These are phyloP conservation scores for Antheraea mylitta DNA, from an alignment of 1,140 invertebrate species.

Conservation along the genomic window DNA sequence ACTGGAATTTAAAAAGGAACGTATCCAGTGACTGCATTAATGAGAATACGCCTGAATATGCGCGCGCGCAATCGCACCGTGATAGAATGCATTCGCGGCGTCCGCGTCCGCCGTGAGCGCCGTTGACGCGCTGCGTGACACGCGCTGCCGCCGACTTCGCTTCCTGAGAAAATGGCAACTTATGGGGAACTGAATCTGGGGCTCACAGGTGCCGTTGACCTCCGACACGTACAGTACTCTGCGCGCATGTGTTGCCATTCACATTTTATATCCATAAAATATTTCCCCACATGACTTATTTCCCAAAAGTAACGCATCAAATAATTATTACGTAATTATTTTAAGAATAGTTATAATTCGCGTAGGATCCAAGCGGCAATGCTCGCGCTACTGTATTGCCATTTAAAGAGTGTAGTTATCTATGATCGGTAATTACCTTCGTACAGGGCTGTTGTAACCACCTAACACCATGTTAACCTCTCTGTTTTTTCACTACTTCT, in stretches of 20 bases:
- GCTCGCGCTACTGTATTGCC: no score
- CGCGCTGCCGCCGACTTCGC: constrained; percentile 37
- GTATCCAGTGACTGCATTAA: constrained; percentile 55
- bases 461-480: no score
- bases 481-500: no score
- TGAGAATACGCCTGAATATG: constrained; percentile 63
- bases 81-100: constrained; percentile 66
- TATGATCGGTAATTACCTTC: no score
- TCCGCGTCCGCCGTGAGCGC: constrained; percentile 31
- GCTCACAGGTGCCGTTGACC: constrained; percentile 65
- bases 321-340: no score
- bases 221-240: constrained; percentile 46
- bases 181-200: constrained; percentile 71
- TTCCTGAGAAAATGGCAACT: constrained; percentile 77
- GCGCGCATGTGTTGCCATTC: constrained; percentile 53
- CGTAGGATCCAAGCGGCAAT: no score
- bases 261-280: constrained; percentile 47
- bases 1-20: constrained; percentile 8
- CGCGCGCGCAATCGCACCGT: constrained; percentile 60
- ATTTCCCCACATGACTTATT: constrained; percentile 39
- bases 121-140: constrained; percentile 33
- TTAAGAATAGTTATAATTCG: no score
- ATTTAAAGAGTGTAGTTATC: no score
- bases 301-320: no score
- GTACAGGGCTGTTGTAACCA: no score